Conservation (phyloP, 2,888 invertebrate species). For the Ormyrus pomaceus region DNA sequence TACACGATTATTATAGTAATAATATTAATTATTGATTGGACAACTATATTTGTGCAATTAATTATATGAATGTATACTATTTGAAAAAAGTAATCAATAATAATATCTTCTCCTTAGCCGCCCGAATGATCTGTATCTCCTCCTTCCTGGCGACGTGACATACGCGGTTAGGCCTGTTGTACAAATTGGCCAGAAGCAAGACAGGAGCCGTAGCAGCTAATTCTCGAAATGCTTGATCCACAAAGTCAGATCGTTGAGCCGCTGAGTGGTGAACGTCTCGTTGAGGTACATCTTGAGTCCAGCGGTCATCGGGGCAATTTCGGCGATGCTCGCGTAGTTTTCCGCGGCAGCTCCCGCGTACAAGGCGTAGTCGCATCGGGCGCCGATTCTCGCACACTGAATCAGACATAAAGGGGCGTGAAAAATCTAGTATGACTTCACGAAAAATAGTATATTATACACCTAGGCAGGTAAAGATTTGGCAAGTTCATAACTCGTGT, state of each 20-base stretch:
- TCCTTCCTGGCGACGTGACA: conserved; percentile 98
- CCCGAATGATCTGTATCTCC: conserved; percentile 92
- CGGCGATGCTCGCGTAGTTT: conserved; percentile 85
- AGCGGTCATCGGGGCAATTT: conserved; percentile 88
- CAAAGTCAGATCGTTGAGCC: conserved; percentile 88
- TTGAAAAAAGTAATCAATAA: background rate
- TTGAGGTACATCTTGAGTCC: conserved; percentile 99
- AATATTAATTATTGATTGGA: background rate
- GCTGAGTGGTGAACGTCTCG: conserved; percentile 94
- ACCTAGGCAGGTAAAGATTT: background rate
- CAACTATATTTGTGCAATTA: background rate
- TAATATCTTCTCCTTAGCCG: conserved; percentile 86
- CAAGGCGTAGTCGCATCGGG: conserved; percentile 96
- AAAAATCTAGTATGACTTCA: background rate
- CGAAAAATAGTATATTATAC: too few species aligned
- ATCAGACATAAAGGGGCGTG: conserved; percentile 39
- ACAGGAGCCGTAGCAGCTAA: conserved; percentile 98
- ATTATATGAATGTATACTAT: too few species aligned
- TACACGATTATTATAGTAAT: background rate
- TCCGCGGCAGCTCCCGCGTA: conserved; percentile 93
- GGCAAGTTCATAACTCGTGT: background rate
- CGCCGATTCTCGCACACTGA: conserved; percentile 85
- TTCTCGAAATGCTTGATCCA: conserved; percentile 96
- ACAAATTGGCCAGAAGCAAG: conserved; percentile 90
- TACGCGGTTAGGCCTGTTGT: conserved; percentile 94